These are phyloP conservation scores for Thunnus maccoyii DNA, from an alignment of 2,113 vertebrate genomes.

Conservation along the genomic window DNA sequence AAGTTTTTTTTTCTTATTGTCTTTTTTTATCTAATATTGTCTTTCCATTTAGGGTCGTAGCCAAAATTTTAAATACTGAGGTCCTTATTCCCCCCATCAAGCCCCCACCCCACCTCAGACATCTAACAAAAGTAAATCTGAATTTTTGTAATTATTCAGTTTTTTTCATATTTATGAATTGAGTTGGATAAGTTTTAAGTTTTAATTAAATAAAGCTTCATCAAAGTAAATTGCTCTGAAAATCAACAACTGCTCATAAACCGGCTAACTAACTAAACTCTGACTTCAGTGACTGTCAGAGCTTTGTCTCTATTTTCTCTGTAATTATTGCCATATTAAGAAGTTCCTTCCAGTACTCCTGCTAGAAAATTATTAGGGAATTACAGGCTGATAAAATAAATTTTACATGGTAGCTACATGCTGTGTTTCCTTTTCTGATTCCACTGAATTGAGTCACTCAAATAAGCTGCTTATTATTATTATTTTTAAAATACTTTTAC, in stretches of 20 bases:
- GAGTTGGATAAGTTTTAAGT: not conserved
- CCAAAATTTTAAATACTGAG: not conserved
- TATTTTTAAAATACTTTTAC: not conserved
- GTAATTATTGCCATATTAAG: not conserved
- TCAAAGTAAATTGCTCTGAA: not conserved
- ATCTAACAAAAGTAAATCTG: too few relatives aligned
- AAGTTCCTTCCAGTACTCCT: not conserved
- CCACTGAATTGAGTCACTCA: not conserved
- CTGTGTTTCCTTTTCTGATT: not conserved
- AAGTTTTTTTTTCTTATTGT: conserved; percentile 31
- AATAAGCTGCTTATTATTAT: not conserved
- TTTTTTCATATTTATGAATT: not conserved
- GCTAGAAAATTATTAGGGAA: not conserved
- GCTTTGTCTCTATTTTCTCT: not conserved
- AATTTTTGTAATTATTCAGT: not conserved
- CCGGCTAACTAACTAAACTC: not conserved
- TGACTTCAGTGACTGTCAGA: not conserved
- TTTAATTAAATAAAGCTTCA: not conserved
- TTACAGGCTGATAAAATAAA: not conserved
- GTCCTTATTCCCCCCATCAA: too few relatives aligned
- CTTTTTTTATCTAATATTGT: not conserved
- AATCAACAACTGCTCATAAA: not conserved
- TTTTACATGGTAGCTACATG: not conserved
- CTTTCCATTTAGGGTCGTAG: not conserved
- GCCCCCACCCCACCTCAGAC: too few relatives aligned